Evolutionary conservation across 2,113 vertebrate genomes (phyloP), one percentile per base, ranked within the genome.

Genomic region (Setophaga kirtlandii): DNA sequence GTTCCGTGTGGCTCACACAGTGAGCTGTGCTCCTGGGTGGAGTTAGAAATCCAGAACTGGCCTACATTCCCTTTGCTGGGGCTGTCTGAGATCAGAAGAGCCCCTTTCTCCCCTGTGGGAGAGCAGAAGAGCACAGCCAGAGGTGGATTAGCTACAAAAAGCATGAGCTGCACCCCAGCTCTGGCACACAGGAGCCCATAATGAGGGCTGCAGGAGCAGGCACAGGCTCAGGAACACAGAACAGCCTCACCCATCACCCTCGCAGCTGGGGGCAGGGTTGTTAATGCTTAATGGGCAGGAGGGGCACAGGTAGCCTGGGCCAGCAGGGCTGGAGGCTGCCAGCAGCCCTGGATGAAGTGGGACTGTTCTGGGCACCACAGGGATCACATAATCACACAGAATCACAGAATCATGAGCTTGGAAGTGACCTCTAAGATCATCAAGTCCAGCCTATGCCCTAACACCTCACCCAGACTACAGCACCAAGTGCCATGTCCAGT

Each of bases 1-100:
- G 63, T 3, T 56, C 41, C 22, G 15, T 4, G 4, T 12, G 39
- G 58, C 41, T 41, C 42, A 60, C 37, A 27, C 0, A 0, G 8
- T 0, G 5, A 68, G 24, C 19, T 50, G 21, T 10, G 64, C 44
- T 5, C n/a, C 39, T 1, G 2, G 58, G 39, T 67, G 42, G 15
- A 60, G 50, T 22, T 21, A 75, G 22, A 35, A 3, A 21, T 21
- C 22, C 55, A n/a, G 13, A n/a, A 20, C 28, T 10, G 27, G 33
- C 9, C 81, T 58, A 30, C 0, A 5, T 1, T 28, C 11, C 44
- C 24, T 35, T 41, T 4, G 8, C 55, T 50, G n/a, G 16, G n/a
- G 4, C 52, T 31, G 18, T 14, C n/a, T 2, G 19, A 52, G 53
- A 18, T 19, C 79, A 82, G 44, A n/a, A 23, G 28, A 41, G 35